Conservation (phyloP, 2,797 vertebrate species). For the Benthosema pterotum region DNA sequence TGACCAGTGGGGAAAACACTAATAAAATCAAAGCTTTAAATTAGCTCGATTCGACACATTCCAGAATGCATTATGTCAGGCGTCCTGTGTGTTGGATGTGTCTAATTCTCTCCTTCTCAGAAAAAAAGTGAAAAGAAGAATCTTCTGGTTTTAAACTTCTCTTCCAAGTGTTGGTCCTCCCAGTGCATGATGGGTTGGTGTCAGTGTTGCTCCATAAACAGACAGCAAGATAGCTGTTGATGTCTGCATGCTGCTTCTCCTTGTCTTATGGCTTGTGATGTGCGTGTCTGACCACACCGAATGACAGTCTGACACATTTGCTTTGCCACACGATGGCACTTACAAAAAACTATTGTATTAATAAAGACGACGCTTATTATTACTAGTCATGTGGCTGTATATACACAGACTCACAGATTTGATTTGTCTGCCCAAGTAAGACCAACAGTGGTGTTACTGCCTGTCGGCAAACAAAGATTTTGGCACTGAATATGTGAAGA, state of each 20-base stretch:
- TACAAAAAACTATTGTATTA: not conserved
- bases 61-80: no score
- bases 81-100: not conserved
- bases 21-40: not conserved
- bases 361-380: not conserved
- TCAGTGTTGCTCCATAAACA: not conserved
- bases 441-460: not conserved
- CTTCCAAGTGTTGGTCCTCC: conserved; percentile 15
- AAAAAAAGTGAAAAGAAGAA: no score
- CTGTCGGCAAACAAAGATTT: conserved; percentile 56
- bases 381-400: no score
- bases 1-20: not conserved
- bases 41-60: no score
- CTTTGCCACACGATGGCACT: conserved; percentile 5
- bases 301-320: not conserved
- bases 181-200: conserved; percentile 40
- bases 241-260: conserved; percentile 53
- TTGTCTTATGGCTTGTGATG: conserved; percentile 19
- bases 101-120: not conserved
- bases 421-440: conserved; percentile 6
- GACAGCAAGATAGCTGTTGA: conserved; percentile 18
- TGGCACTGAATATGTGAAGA: conserved; percentile 54
- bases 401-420: no score
- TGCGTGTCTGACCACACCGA: conserved; percentile 23
- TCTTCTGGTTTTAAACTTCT: conserved; percentile 1